phyloP scores from a whole-genome alignment of 2,888 invertebrate species.

The Nemurella pictetii region DNA sequence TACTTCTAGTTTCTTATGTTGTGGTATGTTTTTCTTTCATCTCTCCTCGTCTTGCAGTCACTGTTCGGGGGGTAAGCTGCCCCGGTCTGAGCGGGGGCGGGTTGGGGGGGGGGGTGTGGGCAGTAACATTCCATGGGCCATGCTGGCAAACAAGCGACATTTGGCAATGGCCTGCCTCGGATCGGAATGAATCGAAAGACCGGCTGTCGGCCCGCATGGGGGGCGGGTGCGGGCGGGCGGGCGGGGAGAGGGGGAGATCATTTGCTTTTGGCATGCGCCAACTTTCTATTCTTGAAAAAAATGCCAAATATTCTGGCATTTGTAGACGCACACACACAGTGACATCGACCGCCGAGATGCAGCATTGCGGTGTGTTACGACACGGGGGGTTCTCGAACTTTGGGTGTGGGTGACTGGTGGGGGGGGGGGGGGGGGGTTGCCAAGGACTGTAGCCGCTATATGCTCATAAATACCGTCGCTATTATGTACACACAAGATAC shows the following conservation, averaged over 20 bases:
- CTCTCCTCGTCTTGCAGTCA: no score
- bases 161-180: not conserved
- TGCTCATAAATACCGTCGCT: not conserved
- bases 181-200: conserved; percentile 35
- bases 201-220: conserved; percentile 46
- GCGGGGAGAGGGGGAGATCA: conserved; percentile 40
- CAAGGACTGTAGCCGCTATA: not conserved
- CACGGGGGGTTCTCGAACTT: not conserved
- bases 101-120: no score
- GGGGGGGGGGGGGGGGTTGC: not conserved
- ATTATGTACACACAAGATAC: not conserved
- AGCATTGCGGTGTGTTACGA: not conserved
- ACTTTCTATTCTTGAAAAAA: conserved; percentile 41
- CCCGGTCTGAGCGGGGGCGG: no score
- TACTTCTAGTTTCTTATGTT: no score
- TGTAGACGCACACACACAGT: not conserved
- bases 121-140: not conserved
- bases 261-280: conserved; percentile 50
- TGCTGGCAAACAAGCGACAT: conserved; percentile 1
- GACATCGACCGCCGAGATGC: not conserved
- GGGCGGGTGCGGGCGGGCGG: conserved; percentile 24
- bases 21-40: no score
- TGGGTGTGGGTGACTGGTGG: no score
- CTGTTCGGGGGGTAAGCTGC: no score
- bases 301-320: not conserved